Evolutionary conservation across 2,797 vertebrate species (phyloP).

Genomic region (Garrulus glandarius): DNA sequence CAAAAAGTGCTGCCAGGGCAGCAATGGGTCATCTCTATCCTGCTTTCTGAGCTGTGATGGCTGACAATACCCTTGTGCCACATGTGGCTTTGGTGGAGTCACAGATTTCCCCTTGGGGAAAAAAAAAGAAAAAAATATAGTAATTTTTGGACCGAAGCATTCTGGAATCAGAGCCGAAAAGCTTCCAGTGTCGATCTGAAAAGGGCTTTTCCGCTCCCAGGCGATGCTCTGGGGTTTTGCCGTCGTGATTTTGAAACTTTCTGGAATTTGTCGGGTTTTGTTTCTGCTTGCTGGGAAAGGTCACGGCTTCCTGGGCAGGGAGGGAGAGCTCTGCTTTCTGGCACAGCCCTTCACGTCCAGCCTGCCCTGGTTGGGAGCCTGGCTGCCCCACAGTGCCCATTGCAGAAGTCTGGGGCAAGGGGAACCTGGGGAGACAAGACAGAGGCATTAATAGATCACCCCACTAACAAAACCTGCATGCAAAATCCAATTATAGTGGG

Average conservation of each 20-base stretch:
- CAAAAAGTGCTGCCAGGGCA: neutral
- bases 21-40: neutral
- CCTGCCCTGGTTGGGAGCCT: neutral
- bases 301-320: slow-evolving; percentile 8
- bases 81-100: neutral
- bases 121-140: neutral
- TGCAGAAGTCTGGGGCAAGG: neutral
- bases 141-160: neutral
- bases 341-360: neutral
- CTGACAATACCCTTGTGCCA: neutral
- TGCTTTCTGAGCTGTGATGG: fast-evolving
- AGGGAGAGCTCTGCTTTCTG: slow-evolving; percentile 1
- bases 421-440: neutral
- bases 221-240: slow-evolving; percentile 47
- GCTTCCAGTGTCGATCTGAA: neutral
- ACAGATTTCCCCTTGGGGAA: neutral
- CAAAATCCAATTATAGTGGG: neutral
- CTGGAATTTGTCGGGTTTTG: slow-evolving; percentile 61
- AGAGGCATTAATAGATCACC: neutral
- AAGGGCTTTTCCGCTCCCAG: slow-evolving; percentile 37
- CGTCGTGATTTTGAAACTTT: slow-evolving; percentile 46
- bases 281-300: slow-evolving; percentile 62
- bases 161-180: neutral
- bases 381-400: fast-evolving
- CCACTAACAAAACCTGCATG: fast-evolving